Base-by-base conservation (phyloP, 2,797 vertebrate genomes). In the Petrocephalus schoutedeni region DNA sequence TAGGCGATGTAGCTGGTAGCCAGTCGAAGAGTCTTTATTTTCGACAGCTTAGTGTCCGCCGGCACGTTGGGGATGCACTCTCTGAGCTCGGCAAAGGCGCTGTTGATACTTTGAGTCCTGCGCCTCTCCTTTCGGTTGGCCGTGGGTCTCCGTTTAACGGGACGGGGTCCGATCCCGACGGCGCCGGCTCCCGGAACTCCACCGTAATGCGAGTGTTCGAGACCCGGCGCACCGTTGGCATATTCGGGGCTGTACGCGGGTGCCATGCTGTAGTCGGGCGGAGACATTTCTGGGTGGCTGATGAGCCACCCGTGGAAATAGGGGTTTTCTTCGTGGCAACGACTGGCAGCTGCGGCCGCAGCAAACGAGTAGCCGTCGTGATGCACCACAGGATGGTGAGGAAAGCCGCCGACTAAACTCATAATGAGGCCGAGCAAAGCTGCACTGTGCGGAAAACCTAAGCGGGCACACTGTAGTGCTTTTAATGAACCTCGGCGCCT, bases 1-100 rank as follows among this genome's bases (percentile, higher is more conserved):
- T 99, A 99, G 93, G 98, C 97, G 94, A 99, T 99, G 94, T 99
- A 99, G 95, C 97, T 98, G 93, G 98, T 99, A 90, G 98, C 98
- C 94, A 99, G 92, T 88, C 98, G 96, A 77, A 99, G 94, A 1
- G 98, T 98, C 92, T 99, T 99, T 92, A 99, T 99, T 92, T 99
- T 99, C 93, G 98, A 99, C 90, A 99, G 96, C 83, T 99, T 99
- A 90, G 98, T 99, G 93, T 99, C 98, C 6, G 98, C 98, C 0
- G 98, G 98, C 51, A 99, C 98, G 92, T 99, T 99, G 90, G 98
- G 98, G 92, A 99, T 99, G 91, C 98, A 99, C 93, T 99, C 98
- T 87, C 98, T 93, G 89, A 99, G 96, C 91, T 99, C 98, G 14
- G 98, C 97, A 91, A 99, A 99, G 89, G 98, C 98, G 93, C 98